These are phyloP conservation scores for Antitype chi DNA, from an alignment of 2,888 invertebrate species.

Conservation along the genomic window DNA sequence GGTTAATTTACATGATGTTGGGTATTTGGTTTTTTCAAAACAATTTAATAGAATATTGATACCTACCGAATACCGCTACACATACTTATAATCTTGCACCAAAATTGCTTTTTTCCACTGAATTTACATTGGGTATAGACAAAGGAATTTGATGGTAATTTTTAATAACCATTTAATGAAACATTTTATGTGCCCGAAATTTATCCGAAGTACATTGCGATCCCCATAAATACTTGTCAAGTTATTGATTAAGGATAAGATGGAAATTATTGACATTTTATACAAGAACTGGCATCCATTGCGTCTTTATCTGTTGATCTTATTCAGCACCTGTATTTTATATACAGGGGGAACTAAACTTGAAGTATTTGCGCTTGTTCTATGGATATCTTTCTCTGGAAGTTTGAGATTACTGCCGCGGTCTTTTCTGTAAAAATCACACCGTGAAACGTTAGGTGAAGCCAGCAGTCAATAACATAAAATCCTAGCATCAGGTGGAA, in stretches of 20 bases:
- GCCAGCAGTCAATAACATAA: no score
- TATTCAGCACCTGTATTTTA: constrained; percentile 6
- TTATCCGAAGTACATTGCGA: constrained; percentile 57
- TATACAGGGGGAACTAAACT: neutral
- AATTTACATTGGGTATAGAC: neutral
- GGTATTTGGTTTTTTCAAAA: neutral
- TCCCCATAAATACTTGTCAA: constrained; percentile 64
- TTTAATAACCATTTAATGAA: neutral
- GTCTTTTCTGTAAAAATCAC: neutral
- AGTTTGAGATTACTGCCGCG: neutral
- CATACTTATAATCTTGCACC: neutral
- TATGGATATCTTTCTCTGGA: neutral
- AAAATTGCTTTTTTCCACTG: neutral
- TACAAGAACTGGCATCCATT: constrained; percentile 20
- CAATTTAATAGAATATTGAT: neutral
- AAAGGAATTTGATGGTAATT: neutral
- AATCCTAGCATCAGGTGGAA: no score
- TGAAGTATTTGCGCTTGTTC: neutral
- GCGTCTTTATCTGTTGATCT: constrained; percentile 26
- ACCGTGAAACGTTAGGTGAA: neutral
- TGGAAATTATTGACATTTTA: constrained; percentile 58
- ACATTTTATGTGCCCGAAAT: constrained; percentile 59
- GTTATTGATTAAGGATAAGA: constrained; percentile 62
- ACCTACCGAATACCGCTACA: neutral
- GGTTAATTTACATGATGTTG: neutral